Conservation (phyloP, 2,113 vertebrate species). For the Marmota flaviventris region DNA sequence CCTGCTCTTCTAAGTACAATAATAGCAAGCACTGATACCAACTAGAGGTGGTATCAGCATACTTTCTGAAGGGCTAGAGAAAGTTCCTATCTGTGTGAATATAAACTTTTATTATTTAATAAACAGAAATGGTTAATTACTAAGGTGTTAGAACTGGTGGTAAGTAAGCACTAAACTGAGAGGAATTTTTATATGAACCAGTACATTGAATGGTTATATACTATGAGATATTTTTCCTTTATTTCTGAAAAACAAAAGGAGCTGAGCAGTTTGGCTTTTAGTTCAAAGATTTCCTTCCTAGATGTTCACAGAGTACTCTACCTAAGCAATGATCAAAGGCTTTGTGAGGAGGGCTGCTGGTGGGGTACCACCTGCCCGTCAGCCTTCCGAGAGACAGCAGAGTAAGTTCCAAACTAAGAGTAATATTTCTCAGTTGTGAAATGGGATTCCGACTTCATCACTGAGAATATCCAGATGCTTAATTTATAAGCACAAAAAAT, state of each 20-base stretch:
- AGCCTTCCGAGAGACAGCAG: not conserved
- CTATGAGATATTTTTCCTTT: conserved; percentile 63
- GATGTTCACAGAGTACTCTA: conserved; percentile 53
- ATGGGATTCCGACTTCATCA: conserved; percentile 63
- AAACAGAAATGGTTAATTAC: conserved; percentile 59
- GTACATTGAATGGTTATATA: conserved; percentile 29
- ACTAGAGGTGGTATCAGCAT: not conserved
- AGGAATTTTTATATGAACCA: conserved; percentile 32
- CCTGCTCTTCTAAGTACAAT: not conserved
- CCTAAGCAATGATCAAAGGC: conserved; percentile 64
- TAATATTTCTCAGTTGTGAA: conserved; percentile 63
- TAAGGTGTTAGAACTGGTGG: conserved; percentile 34
- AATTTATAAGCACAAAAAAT: conserved; percentile 72
- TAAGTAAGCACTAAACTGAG: conserved; percentile 35
- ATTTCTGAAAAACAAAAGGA: conserved; percentile 65
- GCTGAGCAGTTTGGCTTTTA: conserved; percentile 64
- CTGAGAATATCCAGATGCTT: conserved; percentile 70
- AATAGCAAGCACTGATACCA: not conserved
- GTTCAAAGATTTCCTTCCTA: conserved; percentile 67
- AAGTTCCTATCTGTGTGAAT: conserved; percentile 45
- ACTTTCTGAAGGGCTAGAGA: conserved; percentile 5
- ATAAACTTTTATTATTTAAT: conserved; percentile 66
- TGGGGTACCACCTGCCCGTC: not conserved
- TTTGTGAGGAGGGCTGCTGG: not conserved
- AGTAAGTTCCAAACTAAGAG: conserved; percentile 62